A percentile compares a stretch with the other conserved stretches of the same genome.
These are phyloP conservation scores for Andrena cerasifolii DNA, from an alignment of 1,140 invertebrate genomes.

Conservation along the genomic window DNA sequence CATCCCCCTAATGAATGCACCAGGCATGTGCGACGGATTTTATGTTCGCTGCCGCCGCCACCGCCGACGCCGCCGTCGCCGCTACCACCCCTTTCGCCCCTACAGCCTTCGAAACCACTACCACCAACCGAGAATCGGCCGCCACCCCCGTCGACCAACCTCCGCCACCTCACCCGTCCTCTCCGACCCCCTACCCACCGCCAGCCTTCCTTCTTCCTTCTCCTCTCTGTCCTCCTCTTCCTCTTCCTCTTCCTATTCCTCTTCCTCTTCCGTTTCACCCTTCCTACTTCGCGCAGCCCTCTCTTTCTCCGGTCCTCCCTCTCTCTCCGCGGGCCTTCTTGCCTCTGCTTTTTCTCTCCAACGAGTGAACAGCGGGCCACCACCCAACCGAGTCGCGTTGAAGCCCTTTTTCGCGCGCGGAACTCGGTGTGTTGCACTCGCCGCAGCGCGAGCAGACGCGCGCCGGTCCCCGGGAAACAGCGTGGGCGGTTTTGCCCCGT, in stretches of 20 bases:
- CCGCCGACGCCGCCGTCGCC: constrained; percentile 53
- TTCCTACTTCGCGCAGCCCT: constrained; percentile 64
- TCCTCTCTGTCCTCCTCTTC: constrained; percentile 74
- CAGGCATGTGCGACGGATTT: constrained; percentile 82
- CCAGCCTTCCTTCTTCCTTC: constrained; percentile 58
- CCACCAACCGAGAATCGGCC: constrained; percentile 67
- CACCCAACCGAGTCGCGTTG: constrained; percentile 57
- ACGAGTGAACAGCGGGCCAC: constrained; percentile 43
- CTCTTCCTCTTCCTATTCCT: constrained; percentile 46
- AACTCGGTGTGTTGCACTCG: constrained; percentile 58
- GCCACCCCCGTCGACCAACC: constrained; percentile 60
- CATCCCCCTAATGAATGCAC: constrained; percentile 82
- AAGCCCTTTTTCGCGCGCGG: constrained; percentile 61
- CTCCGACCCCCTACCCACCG: not conserved
- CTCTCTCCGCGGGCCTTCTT: constrained; percentile 4
- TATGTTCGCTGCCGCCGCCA: constrained; percentile 79
- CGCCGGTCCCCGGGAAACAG: constrained; percentile 62
- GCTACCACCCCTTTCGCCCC: constrained; percentile 65
- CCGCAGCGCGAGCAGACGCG: constrained; percentile 64
- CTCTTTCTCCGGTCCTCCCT: constrained; percentile 59
- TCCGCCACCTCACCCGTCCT: constrained; percentile 44
- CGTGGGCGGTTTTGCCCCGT: constrained; percentile 69
- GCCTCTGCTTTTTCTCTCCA: constrained; percentile 32
- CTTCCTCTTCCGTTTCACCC: constrained; percentile 58
- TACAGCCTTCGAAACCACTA: constrained; percentile 66